Evolutionary conservation across 2,888 invertebrate species (phyloP).

Genomic region (Desoria tigrina): DNA sequence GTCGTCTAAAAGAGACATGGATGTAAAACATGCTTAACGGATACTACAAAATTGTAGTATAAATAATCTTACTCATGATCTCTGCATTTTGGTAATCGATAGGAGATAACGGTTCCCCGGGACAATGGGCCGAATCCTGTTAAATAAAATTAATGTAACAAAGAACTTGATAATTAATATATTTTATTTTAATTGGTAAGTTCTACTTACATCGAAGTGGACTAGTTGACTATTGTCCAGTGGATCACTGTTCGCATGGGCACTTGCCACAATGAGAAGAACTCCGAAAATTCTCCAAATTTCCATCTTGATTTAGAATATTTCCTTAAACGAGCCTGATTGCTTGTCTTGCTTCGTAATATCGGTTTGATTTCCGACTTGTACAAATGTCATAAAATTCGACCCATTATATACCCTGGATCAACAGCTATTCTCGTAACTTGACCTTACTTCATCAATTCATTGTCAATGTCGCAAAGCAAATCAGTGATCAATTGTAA

Average conservation of each 20-base stretch:
- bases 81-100: constrained; percentile 55
- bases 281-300: constrained; percentile 24
- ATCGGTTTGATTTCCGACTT: too few relatives aligned
- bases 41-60: not conserved
- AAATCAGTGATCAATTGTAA: too few relatives aligned
- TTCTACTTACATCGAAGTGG: not conserved
- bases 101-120: constrained; percentile 55
- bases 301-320: constrained; percentile 21
- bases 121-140: constrained; percentile 46
- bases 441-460: too few relatives aligned
- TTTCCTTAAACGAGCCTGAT: too few relatives aligned
- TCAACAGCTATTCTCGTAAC: too few relatives aligned
- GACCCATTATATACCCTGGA: too few relatives aligned
- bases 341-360: too few relatives aligned
- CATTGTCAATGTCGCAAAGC: too few relatives aligned
- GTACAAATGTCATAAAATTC: too few relatives aligned
- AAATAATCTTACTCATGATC: constrained; percentile 27
- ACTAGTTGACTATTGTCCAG: not conserved
- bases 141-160: constrained; percentile 4
- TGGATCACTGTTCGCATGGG: constrained; percentile 20
- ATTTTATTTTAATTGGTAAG: too few relatives aligned
- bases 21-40: not conserved
- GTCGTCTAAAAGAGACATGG: constrained; percentile 30
- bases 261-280: constrained; percentile 3
- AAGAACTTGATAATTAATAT: not conserved